These are phyloP conservation scores for Orthonychiurus folsomi DNA, from an alignment of 2,888 invertebrate genomes.

Conservation along the genomic window DNA sequence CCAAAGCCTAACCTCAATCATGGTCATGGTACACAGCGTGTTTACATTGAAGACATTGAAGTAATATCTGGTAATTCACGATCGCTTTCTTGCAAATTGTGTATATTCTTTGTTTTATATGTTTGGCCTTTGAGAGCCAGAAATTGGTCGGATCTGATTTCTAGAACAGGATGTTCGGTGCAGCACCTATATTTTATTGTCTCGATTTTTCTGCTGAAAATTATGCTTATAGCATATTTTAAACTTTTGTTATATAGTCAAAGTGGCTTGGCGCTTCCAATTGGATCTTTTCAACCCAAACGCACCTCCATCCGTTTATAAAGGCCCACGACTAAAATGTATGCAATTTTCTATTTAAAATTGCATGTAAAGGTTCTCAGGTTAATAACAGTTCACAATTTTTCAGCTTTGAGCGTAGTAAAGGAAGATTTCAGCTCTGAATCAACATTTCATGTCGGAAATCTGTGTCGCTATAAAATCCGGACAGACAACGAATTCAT, in stretches of 20 bases:
- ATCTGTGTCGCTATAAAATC: slow-evolving; percentile 11
- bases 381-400: too few relatives aligned
- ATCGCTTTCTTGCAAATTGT: not conserved
- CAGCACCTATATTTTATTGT: too few relatives aligned
- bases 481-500: slow-evolving; percentile 5
- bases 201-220: too few relatives aligned
- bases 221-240: too few relatives aligned
- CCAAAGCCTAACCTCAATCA: not conserved
- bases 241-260: too few relatives aligned
- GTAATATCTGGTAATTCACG: not conserved
- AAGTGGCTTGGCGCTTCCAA: slow-evolving; percentile 7
- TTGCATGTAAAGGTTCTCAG: too few relatives aligned
- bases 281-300: slow-evolving; percentile 7
- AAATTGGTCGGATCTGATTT: too few relatives aligned
- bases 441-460: slow-evolving; percentile 10
- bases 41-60: not conserved
- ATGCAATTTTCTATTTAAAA: too few relatives aligned
- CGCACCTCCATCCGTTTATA: not conserved
- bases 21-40: too few relatives aligned
- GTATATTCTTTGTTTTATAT: not conserved
- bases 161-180: too few relatives aligned
- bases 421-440: slow-evolving; percentile 8
- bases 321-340: not conserved
- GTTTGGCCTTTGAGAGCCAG: not conserved
- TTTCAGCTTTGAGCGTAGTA: not conserved